A percentile compares a stretch with the other conserved stretches of the same genome.
phyloP scores from a whole-genome alignment of 2,888 invertebrate genomes.

The Lissocephala sabroskyi region DNA sequence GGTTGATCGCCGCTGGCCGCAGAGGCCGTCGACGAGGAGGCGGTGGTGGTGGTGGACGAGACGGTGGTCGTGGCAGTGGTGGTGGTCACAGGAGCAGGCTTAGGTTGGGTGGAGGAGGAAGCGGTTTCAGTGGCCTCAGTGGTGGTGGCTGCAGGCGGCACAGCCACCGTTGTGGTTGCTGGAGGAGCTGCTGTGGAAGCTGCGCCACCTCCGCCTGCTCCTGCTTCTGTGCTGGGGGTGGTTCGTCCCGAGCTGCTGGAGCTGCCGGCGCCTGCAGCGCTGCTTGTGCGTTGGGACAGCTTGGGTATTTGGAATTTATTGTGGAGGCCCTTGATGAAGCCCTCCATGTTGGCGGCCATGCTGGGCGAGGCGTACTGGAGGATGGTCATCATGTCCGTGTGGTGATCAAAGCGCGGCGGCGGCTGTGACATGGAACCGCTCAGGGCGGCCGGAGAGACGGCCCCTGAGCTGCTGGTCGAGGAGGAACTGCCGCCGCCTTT shows the following conservation, averaged over 20 bases:
- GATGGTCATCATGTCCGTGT: constrained; percentile 74
- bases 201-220: too few relatives aligned
- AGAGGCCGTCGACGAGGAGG: constrained; percentile 9
- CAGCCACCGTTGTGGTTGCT: neutral
- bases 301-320: constrained; percentile 92
- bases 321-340: constrained; percentile 84
- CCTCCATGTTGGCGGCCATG: constrained; percentile 79
- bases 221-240: constrained; percentile 13
- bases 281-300: constrained; percentile 75
- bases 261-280: constrained; percentile 14
- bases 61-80: constrained; percentile 17
- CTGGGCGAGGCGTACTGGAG: constrained; percentile 74
- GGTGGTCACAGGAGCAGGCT: neutral
- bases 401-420: constrained; percentile 63
- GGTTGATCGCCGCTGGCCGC: constrained; percentile 5
- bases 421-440: constrained; percentile 60
- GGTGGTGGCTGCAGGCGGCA: constrained; percentile 4
- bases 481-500: constrained; percentile 27
- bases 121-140: constrained; percentile 3
- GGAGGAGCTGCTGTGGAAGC: too few relatives aligned
- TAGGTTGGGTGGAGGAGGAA: too few relatives aligned
- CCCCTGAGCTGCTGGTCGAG: constrained; percentile 19
- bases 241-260: constrained; percentile 4
- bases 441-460: constrained; percentile 37
- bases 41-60: constrained; percentile 1